A percentile compares a stretch with the other conserved stretches of the same genome.
phyloP scores from a whole-genome alignment of 1,140 invertebrate species.

The Trissolcus basalis region DNA sequence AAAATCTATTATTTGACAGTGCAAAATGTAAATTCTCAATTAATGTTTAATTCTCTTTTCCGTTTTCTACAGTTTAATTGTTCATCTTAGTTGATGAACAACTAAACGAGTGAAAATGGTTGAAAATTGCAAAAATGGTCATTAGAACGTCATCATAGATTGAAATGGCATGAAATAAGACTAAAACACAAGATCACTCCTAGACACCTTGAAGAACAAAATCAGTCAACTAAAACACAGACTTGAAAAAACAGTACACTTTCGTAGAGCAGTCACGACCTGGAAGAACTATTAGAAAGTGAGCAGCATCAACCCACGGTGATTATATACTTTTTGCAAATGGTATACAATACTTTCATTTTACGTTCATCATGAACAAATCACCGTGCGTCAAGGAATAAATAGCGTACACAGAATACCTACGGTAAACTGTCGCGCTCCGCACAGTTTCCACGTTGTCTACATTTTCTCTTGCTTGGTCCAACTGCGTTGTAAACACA shows the following conservation, averaged over 20 bases:
- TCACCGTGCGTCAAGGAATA: slow-evolving; percentile 2
- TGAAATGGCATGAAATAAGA: no score
- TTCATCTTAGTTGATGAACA: no score
- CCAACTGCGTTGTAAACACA: slow-evolving; percentile 58
- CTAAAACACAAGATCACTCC: slow-evolving; percentile 7
- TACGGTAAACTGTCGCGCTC: slow-evolving; percentile 73
- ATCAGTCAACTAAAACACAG: slow-evolving; percentile 17
- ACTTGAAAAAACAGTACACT: neutral
- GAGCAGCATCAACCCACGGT: neutral
- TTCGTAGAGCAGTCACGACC: slow-evolving; percentile 14
- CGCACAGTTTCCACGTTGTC: slow-evolving; percentile 65
- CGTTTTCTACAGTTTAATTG: no score
- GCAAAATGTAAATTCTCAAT: no score
- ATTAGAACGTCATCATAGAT: no score
- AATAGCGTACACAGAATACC: slow-evolving; percentile 56
- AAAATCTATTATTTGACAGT: no score
- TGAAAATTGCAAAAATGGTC: no score
- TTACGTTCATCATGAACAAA: neutral
- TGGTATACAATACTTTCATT: no score
- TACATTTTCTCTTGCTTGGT: slow-evolving; percentile 68
- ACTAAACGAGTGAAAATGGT: no score
- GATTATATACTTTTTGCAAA: neutral
- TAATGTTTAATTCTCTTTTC: no score
- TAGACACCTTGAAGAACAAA: slow-evolving; percentile 14
- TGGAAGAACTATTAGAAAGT: slow-evolving; percentile 3